These are phyloP conservation scores for Ciconia stormi DNA, from an alignment of 2,113 vertebrate genomes.

Conservation along the genomic window DNA sequence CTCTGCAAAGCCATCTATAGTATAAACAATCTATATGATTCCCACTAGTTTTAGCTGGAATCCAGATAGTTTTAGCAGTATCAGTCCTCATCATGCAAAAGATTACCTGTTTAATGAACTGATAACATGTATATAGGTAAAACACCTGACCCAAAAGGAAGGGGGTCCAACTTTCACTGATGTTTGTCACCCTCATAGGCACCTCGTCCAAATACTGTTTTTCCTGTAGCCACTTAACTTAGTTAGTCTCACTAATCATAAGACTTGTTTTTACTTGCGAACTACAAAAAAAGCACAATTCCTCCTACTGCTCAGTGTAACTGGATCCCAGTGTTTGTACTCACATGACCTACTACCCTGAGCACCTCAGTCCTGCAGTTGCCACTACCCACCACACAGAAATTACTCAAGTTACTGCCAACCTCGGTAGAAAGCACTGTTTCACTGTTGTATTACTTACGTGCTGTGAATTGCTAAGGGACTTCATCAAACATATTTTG, in stretches of 20 bases:
- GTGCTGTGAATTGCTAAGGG: not conserved
- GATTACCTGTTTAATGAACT: not conserved
- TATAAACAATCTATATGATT: not conserved
- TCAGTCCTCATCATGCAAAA: not conserved
- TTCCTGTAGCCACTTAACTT: not conserved
- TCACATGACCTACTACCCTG: not conserved
- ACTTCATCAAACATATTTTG: not conserved
- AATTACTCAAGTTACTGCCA: not conserved
- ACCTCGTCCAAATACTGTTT: not conserved
- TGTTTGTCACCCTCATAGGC: not conserved
- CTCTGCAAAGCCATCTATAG: not conserved
- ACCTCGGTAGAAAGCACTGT: not conserved
- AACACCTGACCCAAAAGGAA: not conserved
- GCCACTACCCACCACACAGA: not conserved
- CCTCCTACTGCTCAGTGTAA: not conserved
- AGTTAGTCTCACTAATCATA: not conserved
- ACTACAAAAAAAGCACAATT: not conserved
- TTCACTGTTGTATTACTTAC: not conserved
- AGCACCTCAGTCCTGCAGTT: not conserved
- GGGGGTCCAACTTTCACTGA: not conserved
- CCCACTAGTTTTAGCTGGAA: not conserved
- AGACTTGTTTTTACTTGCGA: not conserved
- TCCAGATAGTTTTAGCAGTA: not conserved
- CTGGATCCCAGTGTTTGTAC: not conserved
- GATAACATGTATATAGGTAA: not conserved